Conservation (phyloP, 1,140 invertebrate species). For the Heliconius himera region DNA sequence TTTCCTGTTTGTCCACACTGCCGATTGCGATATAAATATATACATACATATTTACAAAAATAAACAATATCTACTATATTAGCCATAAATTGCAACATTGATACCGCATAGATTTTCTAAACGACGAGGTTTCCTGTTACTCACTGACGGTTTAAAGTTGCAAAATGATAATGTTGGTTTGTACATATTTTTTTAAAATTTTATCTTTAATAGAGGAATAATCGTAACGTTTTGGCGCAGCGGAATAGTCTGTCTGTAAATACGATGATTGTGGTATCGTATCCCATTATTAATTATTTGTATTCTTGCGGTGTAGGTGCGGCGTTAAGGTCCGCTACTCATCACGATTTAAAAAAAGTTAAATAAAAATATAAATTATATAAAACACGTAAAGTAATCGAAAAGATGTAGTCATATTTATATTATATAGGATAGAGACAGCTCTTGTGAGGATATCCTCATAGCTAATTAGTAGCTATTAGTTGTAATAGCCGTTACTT, state of each 20-base stretch:
- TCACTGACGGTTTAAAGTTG: not conserved
- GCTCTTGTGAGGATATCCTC: slow-evolving; percentile 8
- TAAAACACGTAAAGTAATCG: not conserved
- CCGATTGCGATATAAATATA: not conserved
- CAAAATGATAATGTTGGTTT: not conserved
- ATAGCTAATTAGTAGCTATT: not conserved
- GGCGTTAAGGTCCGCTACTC: too few relatives aligned
- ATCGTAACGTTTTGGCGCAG: too few relatives aligned
- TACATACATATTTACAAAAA: not conserved
- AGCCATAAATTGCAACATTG: not conserved
- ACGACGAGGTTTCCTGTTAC: not conserved
- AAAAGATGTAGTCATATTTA: not conserved
- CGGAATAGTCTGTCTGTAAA: too few relatives aligned
- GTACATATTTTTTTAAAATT: not conserved
- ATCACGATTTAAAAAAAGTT: too few relatives aligned
- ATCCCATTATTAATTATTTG: too few relatives aligned
- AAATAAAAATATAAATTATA: not conserved
- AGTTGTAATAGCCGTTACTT: not conserved
- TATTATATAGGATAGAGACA: not conserved
- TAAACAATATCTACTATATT: not conserved
- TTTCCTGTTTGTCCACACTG: too few relatives aligned
- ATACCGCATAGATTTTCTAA: not conserved
- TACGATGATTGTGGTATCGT: too few relatives aligned
- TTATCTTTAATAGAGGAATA: too few relatives aligned
- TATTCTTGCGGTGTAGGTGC: too few relatives aligned